Evolutionary conservation across 2,113 vertebrate genomes (phyloP).

Genomic region (Hyperopisus bebe): DNA sequence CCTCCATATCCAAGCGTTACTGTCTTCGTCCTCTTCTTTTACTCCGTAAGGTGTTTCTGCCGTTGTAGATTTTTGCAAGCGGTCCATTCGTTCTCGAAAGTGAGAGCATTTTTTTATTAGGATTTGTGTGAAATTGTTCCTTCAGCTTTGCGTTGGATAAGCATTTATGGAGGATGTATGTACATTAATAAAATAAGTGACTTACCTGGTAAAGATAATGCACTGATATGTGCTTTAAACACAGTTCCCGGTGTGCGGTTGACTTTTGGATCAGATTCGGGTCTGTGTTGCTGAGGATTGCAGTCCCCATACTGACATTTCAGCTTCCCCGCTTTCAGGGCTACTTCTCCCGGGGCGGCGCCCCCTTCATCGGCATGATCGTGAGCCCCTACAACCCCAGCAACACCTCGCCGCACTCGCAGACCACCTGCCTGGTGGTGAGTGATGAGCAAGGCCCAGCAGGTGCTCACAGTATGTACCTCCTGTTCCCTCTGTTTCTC

Average conservation of each 20-base stretch:
- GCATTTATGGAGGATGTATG: not conserved
- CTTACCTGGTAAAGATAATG: not conserved
- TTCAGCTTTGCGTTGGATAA: not conserved
- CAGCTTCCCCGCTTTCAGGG: conserved; percentile 60
- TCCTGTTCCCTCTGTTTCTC: too few relatives aligned
- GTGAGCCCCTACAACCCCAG: conserved; percentile 89
- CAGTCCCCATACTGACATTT: not conserved
- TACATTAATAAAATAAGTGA: not conserved
- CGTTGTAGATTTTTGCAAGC: not conserved
- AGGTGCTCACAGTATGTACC: conserved; percentile 75
- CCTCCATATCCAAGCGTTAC: not conserved
- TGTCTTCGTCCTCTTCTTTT: not conserved
- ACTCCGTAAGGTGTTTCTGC: not conserved
- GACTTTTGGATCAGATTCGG: not conserved
- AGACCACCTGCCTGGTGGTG: conserved; percentile 88
- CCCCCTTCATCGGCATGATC: conserved; percentile 97
- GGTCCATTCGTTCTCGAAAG: not conserved
- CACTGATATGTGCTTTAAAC: not conserved
- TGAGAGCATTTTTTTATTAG: not conserved
- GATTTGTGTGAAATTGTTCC: not conserved
- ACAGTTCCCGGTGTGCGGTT: not conserved
- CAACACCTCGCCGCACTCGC: conserved; percentile 84
- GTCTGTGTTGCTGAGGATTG: not conserved
- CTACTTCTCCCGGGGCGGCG: conserved; percentile 94
- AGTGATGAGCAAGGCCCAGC: conserved; percentile 72